Conservation (phyloP, 2,888 invertebrate genomes). For the Colostygia pectinataria region DNA sequence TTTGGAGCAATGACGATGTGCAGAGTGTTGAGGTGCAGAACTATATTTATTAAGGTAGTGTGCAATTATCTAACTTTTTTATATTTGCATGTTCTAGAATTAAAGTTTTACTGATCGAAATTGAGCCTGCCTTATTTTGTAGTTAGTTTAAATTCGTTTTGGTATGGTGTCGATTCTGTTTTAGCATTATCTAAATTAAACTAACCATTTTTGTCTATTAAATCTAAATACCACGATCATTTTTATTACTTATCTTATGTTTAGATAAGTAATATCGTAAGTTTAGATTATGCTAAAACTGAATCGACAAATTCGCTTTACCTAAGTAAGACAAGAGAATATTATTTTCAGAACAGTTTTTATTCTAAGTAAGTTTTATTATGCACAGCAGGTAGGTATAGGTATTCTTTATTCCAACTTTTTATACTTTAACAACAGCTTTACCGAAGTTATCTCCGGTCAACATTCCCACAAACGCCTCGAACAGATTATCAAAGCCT, state of each 20-base stretch:
- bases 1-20: slow-evolving; percentile 69
- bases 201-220: too few species aligned
- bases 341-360: too few species aligned
- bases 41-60: slow-evolving; percentile 52
- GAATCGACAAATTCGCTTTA: too few species aligned
- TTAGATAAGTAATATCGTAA: too few species aligned
- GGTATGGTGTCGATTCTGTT: too few species aligned
- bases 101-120: not conserved
- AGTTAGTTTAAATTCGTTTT: not conserved
- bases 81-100: not conserved
- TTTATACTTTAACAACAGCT: slow-evolving; percentile 84
- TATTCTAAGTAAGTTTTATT: not conserved
- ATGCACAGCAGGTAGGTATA: not conserved
- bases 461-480: slow-evolving; percentile 86
- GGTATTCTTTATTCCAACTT: not conserved
- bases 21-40: slow-evolving; percentile 71
- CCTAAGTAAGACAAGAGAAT: too few species aligned
- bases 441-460: slow-evolving; percentile 86
- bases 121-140: not conserved
- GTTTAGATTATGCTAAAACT: too few species aligned
- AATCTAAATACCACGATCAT: too few species aligned
- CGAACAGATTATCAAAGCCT: slow-evolving; percentile 87
- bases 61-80: not conserved
- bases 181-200: too few species aligned
- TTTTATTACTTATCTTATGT: too few species aligned